These are phyloP conservation scores for Melanerpes formicivorus DNA, from an alignment of 2,113 vertebrate genomes.

Conservation along the genomic window DNA sequence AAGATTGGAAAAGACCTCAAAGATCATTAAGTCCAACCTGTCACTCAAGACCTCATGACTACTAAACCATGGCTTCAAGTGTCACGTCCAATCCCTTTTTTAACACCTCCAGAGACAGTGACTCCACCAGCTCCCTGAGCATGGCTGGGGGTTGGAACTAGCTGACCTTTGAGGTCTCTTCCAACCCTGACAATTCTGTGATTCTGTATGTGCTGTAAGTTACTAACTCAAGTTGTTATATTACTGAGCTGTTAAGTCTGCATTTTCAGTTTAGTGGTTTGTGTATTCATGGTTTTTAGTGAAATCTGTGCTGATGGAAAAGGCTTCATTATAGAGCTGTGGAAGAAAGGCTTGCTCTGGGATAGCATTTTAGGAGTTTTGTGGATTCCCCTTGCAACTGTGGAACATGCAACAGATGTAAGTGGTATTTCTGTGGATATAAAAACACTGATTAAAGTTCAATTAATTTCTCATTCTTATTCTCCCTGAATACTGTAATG, in stretches of 20 bases:
- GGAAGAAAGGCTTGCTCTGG: conserved; percentile 74
- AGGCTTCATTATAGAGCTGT: conserved; percentile 69
- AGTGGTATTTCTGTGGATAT: conserved; percentile 16
- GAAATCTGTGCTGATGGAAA: conserved; percentile 63
- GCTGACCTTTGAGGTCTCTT: too few relatives aligned
- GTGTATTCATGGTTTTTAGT: conserved; percentile 38
- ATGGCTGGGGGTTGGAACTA: too few relatives aligned
- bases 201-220: neutral
- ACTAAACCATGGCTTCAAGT: too few relatives aligned
- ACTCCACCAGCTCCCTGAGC: too few relatives aligned
- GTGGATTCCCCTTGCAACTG: conserved; percentile 68
- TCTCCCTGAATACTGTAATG: neutral
- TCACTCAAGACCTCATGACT: too few relatives aligned
- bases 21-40: too few relatives aligned
- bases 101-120: too few relatives aligned
- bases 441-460: neutral
- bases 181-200: neutral
- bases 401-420: conserved; percentile 65
- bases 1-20: too few relatives aligned
- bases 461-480: neutral
- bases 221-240: neutral
- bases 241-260: neutral
- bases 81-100: too few relatives aligned
- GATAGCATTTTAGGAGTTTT: conserved; percentile 68
- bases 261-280: neutral